Percentiles rank a stretch among this genome's conserved stretches.
Evolutionary conservation across 2,797 vertebrate genomes (phyloP).

Genomic region (Mus minutoides): DNA sequence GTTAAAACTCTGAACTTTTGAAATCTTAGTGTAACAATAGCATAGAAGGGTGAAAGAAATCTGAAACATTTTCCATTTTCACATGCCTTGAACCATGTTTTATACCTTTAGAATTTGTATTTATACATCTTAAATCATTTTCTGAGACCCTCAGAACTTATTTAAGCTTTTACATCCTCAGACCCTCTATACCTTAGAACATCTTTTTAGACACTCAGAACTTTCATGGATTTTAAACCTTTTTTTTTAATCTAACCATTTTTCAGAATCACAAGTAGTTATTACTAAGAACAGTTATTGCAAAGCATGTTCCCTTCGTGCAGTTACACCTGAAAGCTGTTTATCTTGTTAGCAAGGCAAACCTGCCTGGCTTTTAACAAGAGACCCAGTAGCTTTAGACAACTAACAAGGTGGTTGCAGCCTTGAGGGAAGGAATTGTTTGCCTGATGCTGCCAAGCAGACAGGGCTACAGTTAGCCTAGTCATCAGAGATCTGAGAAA

Average conservation of each 20-base stretch:
- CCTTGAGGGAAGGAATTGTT: neutral
- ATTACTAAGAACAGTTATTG: neutral
- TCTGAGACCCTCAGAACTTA: neutral
- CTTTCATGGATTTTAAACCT: neutral
- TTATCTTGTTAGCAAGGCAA: neutral
- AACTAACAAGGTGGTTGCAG: neutral
- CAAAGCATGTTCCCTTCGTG: neutral
- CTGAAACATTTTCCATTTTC: neutral
- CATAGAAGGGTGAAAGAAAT: neutral
- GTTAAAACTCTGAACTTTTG: neutral
- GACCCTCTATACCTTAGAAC: neutral
- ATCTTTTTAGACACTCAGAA: neutral
- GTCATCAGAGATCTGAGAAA: neutral
- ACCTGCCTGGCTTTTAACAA: neutral
- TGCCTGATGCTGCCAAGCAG: neutral
- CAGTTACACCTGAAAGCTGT: neutral
- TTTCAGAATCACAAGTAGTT: neutral
- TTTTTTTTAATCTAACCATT: neutral
- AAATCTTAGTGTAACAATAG: neutral
- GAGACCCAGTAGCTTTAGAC: neutral
- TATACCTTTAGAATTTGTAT: neutral
- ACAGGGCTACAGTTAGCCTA: neutral
- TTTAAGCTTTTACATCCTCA: neutral
- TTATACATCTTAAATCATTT: neutral
- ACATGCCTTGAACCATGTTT: neutral